These are phyloP conservation scores for Muschampia plurimacula DNA, from an alignment of 2,888 invertebrate genomes.

Conservation along the genomic window DNA sequence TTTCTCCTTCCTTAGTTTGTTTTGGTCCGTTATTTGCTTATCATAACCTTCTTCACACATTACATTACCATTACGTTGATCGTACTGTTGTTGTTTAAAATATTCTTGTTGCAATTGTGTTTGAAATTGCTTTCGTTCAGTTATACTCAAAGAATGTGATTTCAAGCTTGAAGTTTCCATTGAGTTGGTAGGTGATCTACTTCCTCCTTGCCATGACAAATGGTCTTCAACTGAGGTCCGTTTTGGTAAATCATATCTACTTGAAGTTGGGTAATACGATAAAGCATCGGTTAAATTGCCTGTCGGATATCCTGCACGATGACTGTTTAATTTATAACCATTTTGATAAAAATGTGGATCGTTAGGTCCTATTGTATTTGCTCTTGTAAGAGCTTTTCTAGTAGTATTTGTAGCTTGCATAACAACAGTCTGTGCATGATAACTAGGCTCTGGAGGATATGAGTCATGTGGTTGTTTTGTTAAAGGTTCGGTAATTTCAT, in stretches of 20 bases:
- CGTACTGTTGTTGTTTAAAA: constrained; percentile 83
- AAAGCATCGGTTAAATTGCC: constrained; percentile 92
- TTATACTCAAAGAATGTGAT: constrained; percentile 85
- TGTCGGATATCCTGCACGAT: constrained; percentile 89
- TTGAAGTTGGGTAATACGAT: constrained; percentile 92
- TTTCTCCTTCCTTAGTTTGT: constrained; percentile 73
- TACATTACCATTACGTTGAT: constrained; percentile 79
- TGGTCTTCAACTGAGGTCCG: constrained; percentile 87
- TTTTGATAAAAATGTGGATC: constrained; percentile 86
- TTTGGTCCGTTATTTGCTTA: constrained; percentile 66
- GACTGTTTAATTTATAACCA: constrained; percentile 88
- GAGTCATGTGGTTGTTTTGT: constrained; percentile 67
- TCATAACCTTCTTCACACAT: constrained; percentile 71
- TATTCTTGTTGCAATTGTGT: constrained; percentile 84
- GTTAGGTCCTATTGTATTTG: constrained; percentile 83
- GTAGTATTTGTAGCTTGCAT: constrained; percentile 69
- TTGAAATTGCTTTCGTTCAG: constrained; percentile 84
- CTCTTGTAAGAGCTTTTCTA: constrained; percentile 84
- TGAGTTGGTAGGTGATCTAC: constrained; percentile 87
- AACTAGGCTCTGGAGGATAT: constrained; percentile 84
- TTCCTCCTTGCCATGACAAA: constrained; percentile 85
- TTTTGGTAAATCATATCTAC: constrained; percentile 85
- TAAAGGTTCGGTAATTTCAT: constrained; percentile 76
- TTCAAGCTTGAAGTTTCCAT: constrained; percentile 84
- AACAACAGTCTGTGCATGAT: constrained; percentile 85